Base-by-base conservation (phyloP, 2,888 invertebrate genomes). In the Danaus chrysippus region DNA sequence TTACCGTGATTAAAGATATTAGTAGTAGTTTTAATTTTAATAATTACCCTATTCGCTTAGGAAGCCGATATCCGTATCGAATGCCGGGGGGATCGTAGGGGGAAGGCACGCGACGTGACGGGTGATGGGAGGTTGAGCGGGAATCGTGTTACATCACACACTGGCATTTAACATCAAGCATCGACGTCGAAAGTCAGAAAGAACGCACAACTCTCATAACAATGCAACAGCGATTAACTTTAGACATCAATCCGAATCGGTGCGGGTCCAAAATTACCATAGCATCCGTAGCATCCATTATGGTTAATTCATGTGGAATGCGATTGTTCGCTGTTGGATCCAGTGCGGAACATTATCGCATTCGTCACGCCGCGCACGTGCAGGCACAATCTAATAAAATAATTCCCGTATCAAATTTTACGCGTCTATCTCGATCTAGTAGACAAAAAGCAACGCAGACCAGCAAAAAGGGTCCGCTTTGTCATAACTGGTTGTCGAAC, bases 361-460 rank as follows among this genome's bases (percentile, higher is more conserved):
- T 90, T 87, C 87, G 91, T 88, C 88, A 90, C 84, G 87, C 83
- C 78, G 82, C 84, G 89, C 91, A 91, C 91, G 91, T 91, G 91
- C 87, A 79, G 83, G 81, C 79, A 82, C 79, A 82, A 87, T 72
- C 88, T 87, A 90, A 89, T 90, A 87, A 86, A 88, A 88, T 90
- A 87, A 90, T 90, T 89, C 89, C 89, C 89, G 90, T 88, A 88
- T 90, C 89, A 84, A 91, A 91, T 91, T 89, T 84, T 86, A 87
- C 85, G 82, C 88, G 84, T 82, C 84, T 90, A 90, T 89, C 90
- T 86, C 83, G 91, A 89, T 89, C 82, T 86, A 80, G 82, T 82
- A 88, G 87, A 90, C 89, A 90, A 89, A 88, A 86, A 75, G 75
- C 76, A 68, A 71, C 71, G 74, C 74, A 71, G 78, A 79, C 79